These are phyloP conservation scores for Pantherophis vulpinus DNA, from an alignment of 2,797 vertebrate genomes.

Conservation along the genomic window DNA sequence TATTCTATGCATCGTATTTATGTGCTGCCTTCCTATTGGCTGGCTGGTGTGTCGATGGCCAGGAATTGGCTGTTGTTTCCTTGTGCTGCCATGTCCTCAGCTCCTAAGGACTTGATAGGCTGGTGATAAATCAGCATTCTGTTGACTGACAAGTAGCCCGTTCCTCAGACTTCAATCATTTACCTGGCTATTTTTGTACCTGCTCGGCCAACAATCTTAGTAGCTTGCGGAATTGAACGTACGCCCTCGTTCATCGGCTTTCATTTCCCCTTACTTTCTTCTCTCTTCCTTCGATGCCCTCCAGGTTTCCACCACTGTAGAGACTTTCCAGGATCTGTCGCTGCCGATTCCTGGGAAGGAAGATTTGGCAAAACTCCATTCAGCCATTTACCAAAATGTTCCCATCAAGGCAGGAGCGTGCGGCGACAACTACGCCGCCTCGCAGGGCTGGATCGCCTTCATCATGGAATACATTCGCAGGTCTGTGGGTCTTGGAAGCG, in stretches of 20 bases:
- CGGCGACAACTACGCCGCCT: slow-evolving; percentile 81
- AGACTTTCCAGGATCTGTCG: slow-evolving; percentile 96
- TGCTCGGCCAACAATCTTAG: not conserved
- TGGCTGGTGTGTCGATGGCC: not conserved
- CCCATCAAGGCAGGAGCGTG: slow-evolving; percentile 87
- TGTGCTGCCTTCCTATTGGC: not conserved
- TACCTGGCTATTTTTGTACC: not conserved
- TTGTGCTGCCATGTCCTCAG: not conserved
- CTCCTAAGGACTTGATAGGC: not conserved
- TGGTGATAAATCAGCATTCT: not conserved
- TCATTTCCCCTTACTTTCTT: not conserved
- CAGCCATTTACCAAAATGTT: slow-evolving; percentile 92
- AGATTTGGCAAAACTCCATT: slow-evolving; percentile 95
- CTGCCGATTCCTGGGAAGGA: slow-evolving; percentile 98
- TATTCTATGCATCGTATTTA: not conserved
- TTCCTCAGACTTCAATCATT: not conserved
- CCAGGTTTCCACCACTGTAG: slow-evolving; percentile 94
- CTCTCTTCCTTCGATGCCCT: not conserved
- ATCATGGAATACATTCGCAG: slow-evolving; percentile 97
- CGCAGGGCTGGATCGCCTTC: slow-evolving; percentile 94
- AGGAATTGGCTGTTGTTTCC: not conserved
- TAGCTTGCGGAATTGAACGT: not conserved
- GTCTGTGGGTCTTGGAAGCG: slow-evolving; percentile 60
- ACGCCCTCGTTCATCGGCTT: not conserved
- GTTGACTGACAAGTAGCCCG: too few relatives aligned